Conservation (phyloP, 2,888 invertebrate species). For the Leptura quadrifasciata region DNA sequence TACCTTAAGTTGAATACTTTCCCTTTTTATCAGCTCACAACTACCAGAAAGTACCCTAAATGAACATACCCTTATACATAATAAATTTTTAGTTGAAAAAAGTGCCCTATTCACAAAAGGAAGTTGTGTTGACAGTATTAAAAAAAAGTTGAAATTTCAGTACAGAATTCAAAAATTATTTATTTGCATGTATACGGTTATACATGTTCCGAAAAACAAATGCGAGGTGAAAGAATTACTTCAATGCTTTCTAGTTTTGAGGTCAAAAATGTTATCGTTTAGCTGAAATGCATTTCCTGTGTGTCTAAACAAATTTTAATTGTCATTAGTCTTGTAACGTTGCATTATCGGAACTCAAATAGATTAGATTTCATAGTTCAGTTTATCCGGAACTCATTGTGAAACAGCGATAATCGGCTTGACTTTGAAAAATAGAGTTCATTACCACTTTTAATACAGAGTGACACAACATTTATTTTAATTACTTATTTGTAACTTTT, state of each 20-base stretch:
- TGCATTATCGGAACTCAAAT: not conserved
- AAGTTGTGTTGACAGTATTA: too few relatives aligned
- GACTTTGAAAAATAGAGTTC: slow-evolving; percentile 3
- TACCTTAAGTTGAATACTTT: too few relatives aligned
- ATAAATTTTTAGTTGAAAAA: too few relatives aligned
- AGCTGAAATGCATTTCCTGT: not conserved
- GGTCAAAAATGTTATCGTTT: not conserved
- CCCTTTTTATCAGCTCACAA: too few relatives aligned
- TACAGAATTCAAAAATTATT: too few relatives aligned
- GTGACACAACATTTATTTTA: not conserved
- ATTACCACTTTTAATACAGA: not conserved
- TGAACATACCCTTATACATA: too few relatives aligned
- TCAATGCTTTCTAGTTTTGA: not conserved
- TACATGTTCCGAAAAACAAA: not conserved
- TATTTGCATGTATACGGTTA: not conserved
- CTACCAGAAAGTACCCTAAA: too few relatives aligned
- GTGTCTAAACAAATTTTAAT: not conserved
- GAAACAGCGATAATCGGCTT: not conserved
- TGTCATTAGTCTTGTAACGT: not conserved
- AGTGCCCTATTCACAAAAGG: too few relatives aligned
- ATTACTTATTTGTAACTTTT: not conserved
- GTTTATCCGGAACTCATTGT: slow-evolving; percentile 4
- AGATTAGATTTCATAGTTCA: slow-evolving; percentile 2
- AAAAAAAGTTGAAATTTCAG: too few relatives aligned
- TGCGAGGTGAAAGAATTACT: not conserved